Conservation (phyloP, 2,113 vertebrate species). For the Ia io region DNA sequence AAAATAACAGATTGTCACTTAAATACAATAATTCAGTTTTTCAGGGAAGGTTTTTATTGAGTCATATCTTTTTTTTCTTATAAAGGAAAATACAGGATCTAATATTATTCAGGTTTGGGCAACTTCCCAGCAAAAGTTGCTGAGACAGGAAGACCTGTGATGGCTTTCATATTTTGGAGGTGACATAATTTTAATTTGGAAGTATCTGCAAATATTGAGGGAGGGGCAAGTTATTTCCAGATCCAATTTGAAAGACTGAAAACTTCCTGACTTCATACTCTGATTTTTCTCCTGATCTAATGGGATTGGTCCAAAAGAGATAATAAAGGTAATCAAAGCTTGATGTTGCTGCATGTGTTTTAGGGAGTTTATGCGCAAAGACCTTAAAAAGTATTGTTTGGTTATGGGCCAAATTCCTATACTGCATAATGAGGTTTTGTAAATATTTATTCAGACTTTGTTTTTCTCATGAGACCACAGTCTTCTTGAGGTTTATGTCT, state of each 20-base stretch:
- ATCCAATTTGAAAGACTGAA: slow-evolving; percentile 8
- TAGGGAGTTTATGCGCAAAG: not conserved
- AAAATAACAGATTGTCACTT: not conserved
- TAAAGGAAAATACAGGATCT: slow-evolving; percentile 33
- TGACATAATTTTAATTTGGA: slow-evolving; percentile 48
- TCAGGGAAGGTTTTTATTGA: slow-evolving; percentile 53
- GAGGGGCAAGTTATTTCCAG: slow-evolving; percentile 9
- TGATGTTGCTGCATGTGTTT: not conserved
- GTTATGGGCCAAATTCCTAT: not conserved
- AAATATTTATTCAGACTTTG: slow-evolving; percentile 21
- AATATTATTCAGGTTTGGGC: slow-evolving; percentile 42
- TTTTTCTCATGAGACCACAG: not conserved
- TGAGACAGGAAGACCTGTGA: slow-evolving; percentile 45
- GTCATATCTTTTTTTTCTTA: not conserved
- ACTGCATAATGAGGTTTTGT: not conserved
- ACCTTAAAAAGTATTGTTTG: not conserved
- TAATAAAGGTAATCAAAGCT: not conserved
- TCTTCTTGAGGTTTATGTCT: not conserved
- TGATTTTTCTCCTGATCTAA: not conserved
- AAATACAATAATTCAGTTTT: slow-evolving; percentile 30
- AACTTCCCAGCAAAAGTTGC: slow-evolving; percentile 55
- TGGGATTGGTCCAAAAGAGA: not conserved
- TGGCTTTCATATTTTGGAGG: slow-evolving; percentile 45
- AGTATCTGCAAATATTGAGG: not conserved
- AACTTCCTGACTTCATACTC: not conserved